Conservation (phyloP, 92 coral and sea anemone genomes). For the Virgularia gustaviana region DNA sequence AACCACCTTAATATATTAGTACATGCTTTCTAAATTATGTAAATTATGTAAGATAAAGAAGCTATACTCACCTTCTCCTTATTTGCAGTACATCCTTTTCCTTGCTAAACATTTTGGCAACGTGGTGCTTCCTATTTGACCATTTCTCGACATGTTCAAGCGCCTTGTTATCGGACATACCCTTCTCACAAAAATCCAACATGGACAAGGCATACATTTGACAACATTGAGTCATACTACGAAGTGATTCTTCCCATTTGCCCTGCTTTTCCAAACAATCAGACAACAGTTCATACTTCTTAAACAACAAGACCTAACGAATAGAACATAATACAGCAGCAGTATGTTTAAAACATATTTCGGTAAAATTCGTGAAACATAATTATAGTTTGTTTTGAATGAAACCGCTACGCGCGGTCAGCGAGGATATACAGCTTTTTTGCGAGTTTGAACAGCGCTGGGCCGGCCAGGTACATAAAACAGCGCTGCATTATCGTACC, state of each 20-base stretch:
- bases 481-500: too few species aligned
- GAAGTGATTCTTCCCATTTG: conserved; percentile 17
- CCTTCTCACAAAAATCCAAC: neutral
- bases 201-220: conserved; percentile 8
- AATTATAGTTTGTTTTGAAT: too few species aligned
- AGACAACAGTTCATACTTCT: conserved; percentile 64
- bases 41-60: too few species aligned
- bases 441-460: too few species aligned
- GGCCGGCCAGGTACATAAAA: too few species aligned
- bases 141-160: conserved; percentile 18
- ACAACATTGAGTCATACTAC: conserved; percentile 21
- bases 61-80: conserved; percentile 2
- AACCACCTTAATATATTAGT: too few species aligned
- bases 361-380: too few species aligned
- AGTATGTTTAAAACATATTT: too few species aligned
- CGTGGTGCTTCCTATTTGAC: conserved; percentile 22
- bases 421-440: too few species aligned
- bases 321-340: too few species aligned
- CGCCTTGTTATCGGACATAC: neutral
- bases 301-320: conserved; percentile 57
- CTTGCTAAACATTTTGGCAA: neutral
- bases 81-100: neutral
- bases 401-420: too few species aligned
- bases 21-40: too few species aligned
- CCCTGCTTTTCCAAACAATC: conserved; percentile 59